These are phyloP conservation scores for Meganola albula DNA, from an alignment of 2,888 invertebrate genomes.

Conservation along the genomic window DNA sequence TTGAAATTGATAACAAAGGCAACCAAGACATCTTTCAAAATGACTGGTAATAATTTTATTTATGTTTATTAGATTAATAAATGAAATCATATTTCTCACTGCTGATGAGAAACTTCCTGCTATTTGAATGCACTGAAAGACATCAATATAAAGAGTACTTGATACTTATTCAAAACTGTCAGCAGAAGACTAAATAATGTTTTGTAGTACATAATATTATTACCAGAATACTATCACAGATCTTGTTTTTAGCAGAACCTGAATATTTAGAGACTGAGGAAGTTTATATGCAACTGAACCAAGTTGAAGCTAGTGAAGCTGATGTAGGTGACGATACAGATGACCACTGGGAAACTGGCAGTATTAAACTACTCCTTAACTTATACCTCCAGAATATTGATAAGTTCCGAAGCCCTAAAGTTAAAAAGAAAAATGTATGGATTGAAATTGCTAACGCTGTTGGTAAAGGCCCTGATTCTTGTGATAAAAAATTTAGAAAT, in stretches of 20 bases:
- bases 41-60: slow-evolving; percentile 27
- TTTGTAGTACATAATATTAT: slow-evolving; percentile 6
- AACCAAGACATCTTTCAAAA: slow-evolving; percentile 18
- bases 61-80: slow-evolving; percentile 8
- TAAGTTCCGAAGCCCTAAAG: slow-evolving; percentile 63
- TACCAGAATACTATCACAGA: slow-evolving; percentile 20
- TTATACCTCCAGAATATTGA: slow-evolving; percentile 59
- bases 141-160: too few species aligned
- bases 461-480: slow-evolving; percentile 59
- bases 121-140: too few species aligned
- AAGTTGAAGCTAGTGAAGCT: slow-evolving; percentile 44
- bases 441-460: slow-evolving; percentile 52
- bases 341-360: slow-evolving; percentile 62
- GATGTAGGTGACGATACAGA: slow-evolving; percentile 53
- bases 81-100: slow-evolving; percentile 6
- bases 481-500: slow-evolving; percentile 69
- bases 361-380: slow-evolving; percentile 48
- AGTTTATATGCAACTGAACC: slow-evolving; percentile 50
- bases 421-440: slow-evolving; percentile 68
- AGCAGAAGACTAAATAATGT: too few species aligned
- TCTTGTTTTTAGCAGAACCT: slow-evolving; percentile 45
- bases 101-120: slow-evolving; percentile 16
- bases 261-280: slow-evolving; percentile 51
- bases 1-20: slow-evolving; percentile 2
- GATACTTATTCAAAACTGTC: too few species aligned